Evolutionary conservation across 2,888 invertebrate species (phyloP).

Genomic region (Ophioninae sp.): DNA sequence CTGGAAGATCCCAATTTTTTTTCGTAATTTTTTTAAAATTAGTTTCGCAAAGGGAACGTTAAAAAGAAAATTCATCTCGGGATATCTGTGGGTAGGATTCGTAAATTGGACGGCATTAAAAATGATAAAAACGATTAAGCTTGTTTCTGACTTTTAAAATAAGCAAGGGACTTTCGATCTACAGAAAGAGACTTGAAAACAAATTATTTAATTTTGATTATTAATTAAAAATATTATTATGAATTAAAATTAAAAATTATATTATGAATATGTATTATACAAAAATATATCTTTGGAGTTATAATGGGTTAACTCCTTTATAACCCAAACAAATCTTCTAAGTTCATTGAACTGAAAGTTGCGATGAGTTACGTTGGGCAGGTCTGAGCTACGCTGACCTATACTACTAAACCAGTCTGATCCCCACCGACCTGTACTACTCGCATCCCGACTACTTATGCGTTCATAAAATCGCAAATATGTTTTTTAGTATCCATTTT

Average conservation of each 20-base stretch:
- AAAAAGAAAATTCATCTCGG: neutral
- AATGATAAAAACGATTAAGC: neutral
- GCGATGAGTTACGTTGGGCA: neutral
- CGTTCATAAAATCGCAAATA: too few relatives aligned
- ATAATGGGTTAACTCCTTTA: neutral
- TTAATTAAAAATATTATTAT: too few relatives aligned
- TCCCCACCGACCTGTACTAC: too few relatives aligned
- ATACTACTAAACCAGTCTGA: neutral
- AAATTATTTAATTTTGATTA: too few relatives aligned
- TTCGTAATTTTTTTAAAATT: constrained; percentile 1
- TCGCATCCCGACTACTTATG: too few relatives aligned
- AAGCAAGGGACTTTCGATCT: too few relatives aligned
- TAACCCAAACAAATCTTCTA: neutral
- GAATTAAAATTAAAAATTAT: too few relatives aligned
- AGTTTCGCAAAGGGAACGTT: neutral
- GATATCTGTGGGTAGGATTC: neutral
- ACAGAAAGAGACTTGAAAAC: too few relatives aligned
- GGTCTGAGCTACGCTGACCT: neutral
- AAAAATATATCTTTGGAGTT: neutral
- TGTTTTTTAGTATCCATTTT: too few relatives aligned
- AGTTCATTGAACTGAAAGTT: neutral
- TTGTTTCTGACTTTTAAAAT: neutral
- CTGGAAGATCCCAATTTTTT: neutral
- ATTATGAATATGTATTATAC: too few relatives aligned
- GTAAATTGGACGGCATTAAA: neutral